A percentile compares a stretch with the other conserved stretches of the same genome.
Conservation (phyloP, 2,113 vertebrate species). For the Tiliqua scincoides region DNA sequence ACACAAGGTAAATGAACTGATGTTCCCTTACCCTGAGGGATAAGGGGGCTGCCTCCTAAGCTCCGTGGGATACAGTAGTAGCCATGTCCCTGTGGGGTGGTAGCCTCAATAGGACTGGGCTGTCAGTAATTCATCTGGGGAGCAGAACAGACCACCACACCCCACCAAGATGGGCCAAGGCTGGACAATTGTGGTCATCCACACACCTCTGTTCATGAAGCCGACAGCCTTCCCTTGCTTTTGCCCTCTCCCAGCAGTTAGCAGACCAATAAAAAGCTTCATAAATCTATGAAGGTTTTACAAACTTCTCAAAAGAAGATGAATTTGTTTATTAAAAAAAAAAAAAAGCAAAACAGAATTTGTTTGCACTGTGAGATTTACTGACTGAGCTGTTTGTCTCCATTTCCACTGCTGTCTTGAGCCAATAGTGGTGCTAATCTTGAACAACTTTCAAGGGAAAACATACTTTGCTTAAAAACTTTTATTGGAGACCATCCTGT, state of each 20-base stretch:
- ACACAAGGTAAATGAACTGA: too few relatives aligned
- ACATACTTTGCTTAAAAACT: neutral
- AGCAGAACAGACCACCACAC: too few relatives aligned
- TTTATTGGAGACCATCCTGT: constrained; percentile 10
- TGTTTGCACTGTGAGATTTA: neutral
- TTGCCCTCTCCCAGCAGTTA: neutral
- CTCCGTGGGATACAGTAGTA: too few relatives aligned
- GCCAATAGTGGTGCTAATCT: neutral
- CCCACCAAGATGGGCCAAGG: too few relatives aligned
- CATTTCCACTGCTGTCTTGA: neutral
- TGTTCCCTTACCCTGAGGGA: too few relatives aligned
- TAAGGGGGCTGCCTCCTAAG: too few relatives aligned
- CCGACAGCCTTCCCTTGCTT: neutral
- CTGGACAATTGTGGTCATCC: too few relatives aligned
- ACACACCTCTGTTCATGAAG: too few relatives aligned
- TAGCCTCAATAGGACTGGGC: too few relatives aligned
- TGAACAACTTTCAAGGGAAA: neutral
- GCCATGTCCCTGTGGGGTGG: too few relatives aligned
- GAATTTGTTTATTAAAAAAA: neutral
- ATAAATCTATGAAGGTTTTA: neutral
- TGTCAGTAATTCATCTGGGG: too few relatives aligned
- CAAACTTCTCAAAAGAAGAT: neutral
- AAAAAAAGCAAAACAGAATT: neutral
- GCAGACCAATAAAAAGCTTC: too few relatives aligned
- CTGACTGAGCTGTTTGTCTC: neutral